These are phyloP conservation scores for Macrophya alboannulata DNA, from an alignment of 2,888 invertebrate species.

Conservation along the genomic window DNA sequence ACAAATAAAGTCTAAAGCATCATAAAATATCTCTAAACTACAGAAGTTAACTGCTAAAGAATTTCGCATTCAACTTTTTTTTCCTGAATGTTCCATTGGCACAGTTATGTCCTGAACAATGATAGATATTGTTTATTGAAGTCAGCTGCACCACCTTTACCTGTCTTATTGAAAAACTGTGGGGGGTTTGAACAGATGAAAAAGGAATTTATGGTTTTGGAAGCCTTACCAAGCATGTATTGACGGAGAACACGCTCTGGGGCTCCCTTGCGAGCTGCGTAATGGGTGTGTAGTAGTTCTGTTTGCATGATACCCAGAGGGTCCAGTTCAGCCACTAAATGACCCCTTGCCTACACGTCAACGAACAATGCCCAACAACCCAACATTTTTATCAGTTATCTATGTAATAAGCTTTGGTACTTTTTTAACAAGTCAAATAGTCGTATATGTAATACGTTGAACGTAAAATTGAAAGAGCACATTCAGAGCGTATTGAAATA, in stretches of 20 bases:
- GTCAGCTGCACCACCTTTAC: slow-evolving; percentile 12
- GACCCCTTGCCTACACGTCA: slow-evolving; percentile 91
- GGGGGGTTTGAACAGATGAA: not conserved
- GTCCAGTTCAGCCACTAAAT: slow-evolving; percentile 96
- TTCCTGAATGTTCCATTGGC: not conserved
- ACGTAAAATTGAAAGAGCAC: slow-evolving; percentile 13
- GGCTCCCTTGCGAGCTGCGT: slow-evolving; percentile 81
- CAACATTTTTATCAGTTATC: slow-evolving; percentile 51
- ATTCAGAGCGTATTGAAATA: not conserved
- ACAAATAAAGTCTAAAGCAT: not conserved
- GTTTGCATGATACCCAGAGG: slow-evolving; percentile 94
- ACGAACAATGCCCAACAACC: slow-evolving; percentile 71
- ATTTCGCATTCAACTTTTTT: not conserved
- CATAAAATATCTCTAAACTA: not conserved
- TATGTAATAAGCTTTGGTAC: slow-evolving; percentile 36
- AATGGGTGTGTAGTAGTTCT: slow-evolving; percentile 83
- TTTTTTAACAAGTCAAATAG: not conserved
- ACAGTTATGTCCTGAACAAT: not conserved
- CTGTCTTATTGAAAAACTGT: slow-evolving; percentile 26
- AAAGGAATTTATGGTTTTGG: slow-evolving; percentile 54
- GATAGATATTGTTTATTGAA: not conserved
- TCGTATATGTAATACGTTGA: not conserved
- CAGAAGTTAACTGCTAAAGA: not conserved
- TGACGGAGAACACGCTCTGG: slow-evolving; percentile 85
- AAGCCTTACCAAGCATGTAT: slow-evolving; percentile 85